Base-by-base conservation (phyloP, 2,888 invertebrate species). In the Scaptomyza caliginosa region DNA sequence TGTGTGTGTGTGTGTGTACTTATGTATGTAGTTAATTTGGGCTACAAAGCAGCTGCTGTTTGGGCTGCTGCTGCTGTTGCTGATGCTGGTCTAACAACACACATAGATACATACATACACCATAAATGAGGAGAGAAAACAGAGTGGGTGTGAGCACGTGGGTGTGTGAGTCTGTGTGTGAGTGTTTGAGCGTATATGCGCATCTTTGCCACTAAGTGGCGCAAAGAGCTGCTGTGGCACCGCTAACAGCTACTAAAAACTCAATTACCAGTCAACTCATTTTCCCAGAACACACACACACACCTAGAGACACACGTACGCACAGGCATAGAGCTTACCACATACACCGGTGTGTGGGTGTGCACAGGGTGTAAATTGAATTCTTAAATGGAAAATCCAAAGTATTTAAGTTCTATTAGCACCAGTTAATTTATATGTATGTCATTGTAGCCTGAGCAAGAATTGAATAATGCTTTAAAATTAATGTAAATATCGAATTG, bases 221-320 rank as follows among this genome's bases (percentile, higher is more conserved):
- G 69, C 67, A 74, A 65, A 74, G 74, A 75, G 71, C 63, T 67
- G 71, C 57, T 65, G 71, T 67, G 57, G 57, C 67, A 73, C 73
- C 84, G 81, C 81, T 81, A 81, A 81, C 84, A 81, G 84, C 84
- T 76, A 76, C 81, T 81, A 81, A 81, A 81, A 81, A 81, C 81
- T 81, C 81, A 81, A 81, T 81, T 81, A 81, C 62, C 84, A 80
- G 70, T 62, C 64, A 71, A 76, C 65, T 67, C 59, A 62, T 67
- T 70, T 67, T 66, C 60, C 60, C 51, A 60, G 52, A 39, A 54
- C 46, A 52, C 34, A 67, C 32, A 21, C 23, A 19, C 46, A 19
- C 38, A 38, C 45, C 43, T 30, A 13, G 36, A 11, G 7, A 21
- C 32, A 42, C 45, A 21, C 45, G 13, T 13, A 46, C 59, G 23